phyloP scores from a whole-genome alignment of 2,888 invertebrate species.

The Oscheius myriophilus region DNA sequence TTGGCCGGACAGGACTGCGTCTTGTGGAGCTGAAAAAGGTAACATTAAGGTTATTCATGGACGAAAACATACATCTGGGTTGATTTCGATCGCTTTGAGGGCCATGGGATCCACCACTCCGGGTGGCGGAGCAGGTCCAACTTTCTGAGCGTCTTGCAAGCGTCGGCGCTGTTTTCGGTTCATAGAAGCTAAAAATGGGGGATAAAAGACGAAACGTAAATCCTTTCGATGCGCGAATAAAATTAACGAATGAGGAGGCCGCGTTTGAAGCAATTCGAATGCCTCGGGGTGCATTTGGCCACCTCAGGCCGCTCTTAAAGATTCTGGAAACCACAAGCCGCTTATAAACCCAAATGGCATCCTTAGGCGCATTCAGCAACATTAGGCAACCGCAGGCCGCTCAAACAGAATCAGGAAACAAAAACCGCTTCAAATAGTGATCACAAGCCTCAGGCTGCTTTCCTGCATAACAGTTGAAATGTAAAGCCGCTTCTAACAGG shows the following conservation, averaged over 20 bases:
- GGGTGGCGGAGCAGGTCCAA: slow-evolving; percentile 30
- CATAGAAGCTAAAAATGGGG: slow-evolving; percentile 29
- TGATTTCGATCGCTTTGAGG: slow-evolving; percentile 21
- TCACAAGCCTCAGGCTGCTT: too few relatives aligned
- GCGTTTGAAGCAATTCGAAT: too few relatives aligned
- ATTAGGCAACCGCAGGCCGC: too few relatives aligned
- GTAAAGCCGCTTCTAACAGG: too few relatives aligned
- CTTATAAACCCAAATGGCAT: too few relatives aligned
- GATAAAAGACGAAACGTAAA: not conserved
- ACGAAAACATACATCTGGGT: not conserved
- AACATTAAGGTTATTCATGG: not conserved
- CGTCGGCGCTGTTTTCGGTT: slow-evolving; percentile 48
- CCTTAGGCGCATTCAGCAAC: too few relatives aligned
- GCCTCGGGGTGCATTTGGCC: too few relatives aligned
- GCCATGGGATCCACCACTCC: slow-evolving; percentile 43
- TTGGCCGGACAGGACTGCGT: slow-evolving; percentile 30
- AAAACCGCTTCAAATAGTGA: too few relatives aligned
- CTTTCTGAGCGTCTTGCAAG: slow-evolving; percentile 37
- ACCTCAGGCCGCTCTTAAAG: not conserved
- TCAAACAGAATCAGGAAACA: too few relatives aligned
- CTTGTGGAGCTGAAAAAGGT: slow-evolving; percentile 23
- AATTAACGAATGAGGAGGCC: not conserved
- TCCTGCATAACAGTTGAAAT: too few relatives aligned
- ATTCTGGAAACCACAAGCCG: not conserved
- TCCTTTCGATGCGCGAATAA: not conserved